phyloP scores from a whole-genome alignment of 1,140 invertebrate species.

The Mycetomoellerius zeteki region DNA sequence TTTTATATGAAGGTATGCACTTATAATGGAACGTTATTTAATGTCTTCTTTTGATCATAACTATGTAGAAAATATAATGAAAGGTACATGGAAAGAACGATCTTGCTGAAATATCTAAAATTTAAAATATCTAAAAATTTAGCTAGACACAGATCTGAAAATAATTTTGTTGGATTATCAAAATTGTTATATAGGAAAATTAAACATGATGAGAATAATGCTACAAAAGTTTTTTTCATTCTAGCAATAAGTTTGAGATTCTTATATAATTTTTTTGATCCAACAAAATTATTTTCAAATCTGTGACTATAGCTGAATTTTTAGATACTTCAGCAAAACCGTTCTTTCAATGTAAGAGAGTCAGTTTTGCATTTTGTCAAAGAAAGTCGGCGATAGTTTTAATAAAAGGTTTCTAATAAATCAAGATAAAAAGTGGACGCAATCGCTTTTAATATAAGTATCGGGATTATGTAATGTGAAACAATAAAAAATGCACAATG shows the following conservation, averaged over 20 bases:
- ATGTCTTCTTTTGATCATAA: not conserved
- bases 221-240: no score
- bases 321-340: not conserved
- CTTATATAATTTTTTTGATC: no score
- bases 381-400: not conserved
- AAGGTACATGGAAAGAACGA: no score
- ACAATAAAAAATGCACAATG: slow-evolving; percentile 32
- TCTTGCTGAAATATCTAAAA: no score
- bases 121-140: no score
- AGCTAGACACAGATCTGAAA: no score
- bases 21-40: not conserved
- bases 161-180: no score
- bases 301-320: no score
- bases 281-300: no score
- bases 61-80: not conserved
- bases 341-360: not conserved
- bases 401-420: not conserved
- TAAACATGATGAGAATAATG: no score
- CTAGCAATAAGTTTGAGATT: no score
- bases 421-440: not conserved
- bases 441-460: not conserved
- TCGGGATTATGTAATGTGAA: not conserved
- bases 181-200: no score
- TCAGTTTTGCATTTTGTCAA: not conserved
- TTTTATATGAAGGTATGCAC: not conserved